phyloP scores from a whole-genome alignment of 2,113 vertebrate genomes.

The Oryzias woworae region DNA sequence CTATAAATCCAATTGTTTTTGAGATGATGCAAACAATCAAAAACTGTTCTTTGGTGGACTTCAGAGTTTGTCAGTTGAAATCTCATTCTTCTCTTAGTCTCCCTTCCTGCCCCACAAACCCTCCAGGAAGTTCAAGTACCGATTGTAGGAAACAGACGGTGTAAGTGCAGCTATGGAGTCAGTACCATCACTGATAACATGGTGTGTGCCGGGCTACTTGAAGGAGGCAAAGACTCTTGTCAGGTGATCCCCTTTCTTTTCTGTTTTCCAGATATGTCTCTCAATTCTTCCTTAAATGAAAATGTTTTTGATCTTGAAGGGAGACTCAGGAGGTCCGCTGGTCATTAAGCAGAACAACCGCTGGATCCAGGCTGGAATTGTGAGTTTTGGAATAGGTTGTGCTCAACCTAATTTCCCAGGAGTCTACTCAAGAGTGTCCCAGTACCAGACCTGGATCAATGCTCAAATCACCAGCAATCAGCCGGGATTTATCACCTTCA shows the following conservation, averaged over 20 bases:
- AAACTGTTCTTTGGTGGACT: background rate
- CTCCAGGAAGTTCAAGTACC: slow-evolving; percentile 71
- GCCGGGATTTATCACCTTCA: slow-evolving; percentile 40
- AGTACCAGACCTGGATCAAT: slow-evolving; percentile 54
- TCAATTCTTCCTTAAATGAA: background rate
- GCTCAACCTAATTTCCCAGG: slow-evolving; percentile 45
- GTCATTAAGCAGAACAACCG: slow-evolving; percentile 63
- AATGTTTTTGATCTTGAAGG: slow-evolving; percentile 64
- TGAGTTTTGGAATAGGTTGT: slow-evolving; percentile 84
- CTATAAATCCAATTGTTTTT: no score
- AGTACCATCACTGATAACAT: slow-evolving; percentile 71
- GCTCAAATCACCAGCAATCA: background rate
- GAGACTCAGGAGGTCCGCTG: slow-evolving; percentile 87
- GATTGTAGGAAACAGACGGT: slow-evolving; percentile 62
- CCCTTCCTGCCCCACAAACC: slow-evolving; percentile 26
- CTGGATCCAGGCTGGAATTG: slow-evolving; percentile 83
- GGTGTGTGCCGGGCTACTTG: slow-evolving; percentile 76
- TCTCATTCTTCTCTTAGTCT: background rate
- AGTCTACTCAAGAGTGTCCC: slow-evolving; percentile 58
- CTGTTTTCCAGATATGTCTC: background rate
- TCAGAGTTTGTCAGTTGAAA: background rate
- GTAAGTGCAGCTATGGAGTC: slow-evolving; percentile 26
- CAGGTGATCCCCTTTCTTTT: slow-evolving; percentile 30
- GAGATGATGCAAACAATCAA: no score
- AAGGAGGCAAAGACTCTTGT: slow-evolving; percentile 77